Conservation (phyloP, 2,888 invertebrate species). For the Sesia bembeciformis region DNA sequence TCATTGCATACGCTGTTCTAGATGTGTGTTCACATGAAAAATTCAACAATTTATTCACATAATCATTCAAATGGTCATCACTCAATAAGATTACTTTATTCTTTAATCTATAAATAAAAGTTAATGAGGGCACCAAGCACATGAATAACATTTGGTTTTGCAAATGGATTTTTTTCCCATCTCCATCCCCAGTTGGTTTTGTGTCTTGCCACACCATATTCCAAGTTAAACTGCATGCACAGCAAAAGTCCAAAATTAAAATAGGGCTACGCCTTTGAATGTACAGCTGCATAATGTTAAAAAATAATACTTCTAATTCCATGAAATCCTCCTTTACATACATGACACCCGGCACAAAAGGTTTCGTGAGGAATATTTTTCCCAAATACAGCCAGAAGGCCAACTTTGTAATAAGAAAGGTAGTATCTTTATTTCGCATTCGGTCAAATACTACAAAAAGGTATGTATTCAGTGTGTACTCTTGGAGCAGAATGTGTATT, state of each 20-base stretch:
- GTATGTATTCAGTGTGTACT: slow-evolving; percentile 43
- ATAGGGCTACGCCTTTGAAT: slow-evolving; percentile 35
- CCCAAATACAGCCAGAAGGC: slow-evolving; percentile 54
- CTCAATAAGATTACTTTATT: slow-evolving; percentile 13
- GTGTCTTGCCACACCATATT: slow-evolving; percentile 30
- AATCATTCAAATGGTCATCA: slow-evolving; percentile 71
- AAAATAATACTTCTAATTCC: slow-evolving; percentile 34
- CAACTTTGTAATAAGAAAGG: slow-evolving; percentile 62
- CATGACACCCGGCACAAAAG: slow-evolving; percentile 32
- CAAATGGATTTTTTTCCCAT: slow-evolving; percentile 42
- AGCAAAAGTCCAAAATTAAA: slow-evolving; percentile 45
- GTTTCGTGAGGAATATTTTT: slow-evolving; percentile 43
- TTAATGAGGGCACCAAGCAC: slow-evolving; percentile 77
- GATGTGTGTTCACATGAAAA: slow-evolving; percentile 78
- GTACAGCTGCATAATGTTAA: slow-evolving; percentile 39
- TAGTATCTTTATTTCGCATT: slow-evolving; percentile 55
- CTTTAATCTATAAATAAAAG: slow-evolving; percentile 29
- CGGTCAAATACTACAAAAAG: slow-evolving; percentile 47
- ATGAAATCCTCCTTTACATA: slow-evolving; percentile 43
- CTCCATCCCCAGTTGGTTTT: slow-evolving; percentile 19
- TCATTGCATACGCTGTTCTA: slow-evolving; percentile 73
- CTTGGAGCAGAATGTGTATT: slow-evolving; percentile 31
- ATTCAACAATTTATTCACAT: slow-evolving; percentile 74
- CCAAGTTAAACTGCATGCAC: slow-evolving; percentile 42
- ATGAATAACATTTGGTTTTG: slow-evolving; percentile 77